These are phyloP conservation scores for Saturnia japonica DNA, from an alignment of 2,888 invertebrate genomes.

Conservation along the genomic window DNA sequence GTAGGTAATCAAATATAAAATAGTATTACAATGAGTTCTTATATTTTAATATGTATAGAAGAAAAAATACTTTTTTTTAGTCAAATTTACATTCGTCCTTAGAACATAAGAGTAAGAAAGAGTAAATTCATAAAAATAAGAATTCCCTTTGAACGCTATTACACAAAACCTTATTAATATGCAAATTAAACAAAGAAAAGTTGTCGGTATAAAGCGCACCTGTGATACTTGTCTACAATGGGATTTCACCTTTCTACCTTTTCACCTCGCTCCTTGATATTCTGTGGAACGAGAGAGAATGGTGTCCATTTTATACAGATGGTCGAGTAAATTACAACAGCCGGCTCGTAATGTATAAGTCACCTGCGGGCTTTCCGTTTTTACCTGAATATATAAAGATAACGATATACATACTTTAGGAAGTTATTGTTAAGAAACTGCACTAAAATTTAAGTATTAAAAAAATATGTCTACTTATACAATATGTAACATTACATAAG, in stretches of 20 bases:
- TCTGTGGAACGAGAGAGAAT: slow-evolving; percentile 32
- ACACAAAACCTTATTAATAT: slow-evolving; percentile 48
- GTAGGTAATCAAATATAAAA: too few species aligned
- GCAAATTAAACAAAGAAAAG: slow-evolving; percentile 47
- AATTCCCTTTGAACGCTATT: neutral
- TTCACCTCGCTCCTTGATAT: slow-evolving; percentile 31
- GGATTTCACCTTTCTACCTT: slow-evolving; percentile 38
- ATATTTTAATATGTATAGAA: too few species aligned
- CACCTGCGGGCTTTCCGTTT: slow-evolving; percentile 31
- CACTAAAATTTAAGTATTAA: neutral
- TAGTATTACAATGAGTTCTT: too few species aligned
- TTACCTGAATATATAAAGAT: slow-evolving; percentile 30
- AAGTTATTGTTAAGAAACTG: neutral
- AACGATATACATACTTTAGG: neutral
- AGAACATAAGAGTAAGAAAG: too few species aligned
- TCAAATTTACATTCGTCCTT: too few species aligned
- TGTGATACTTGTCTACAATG: slow-evolving; percentile 42
- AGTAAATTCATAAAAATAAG: neutral
- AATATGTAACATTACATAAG: too few species aligned
- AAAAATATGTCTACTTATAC: neutral
- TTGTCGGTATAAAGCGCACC: slow-evolving; percentile 42
- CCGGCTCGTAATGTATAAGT: slow-evolving; percentile 29
- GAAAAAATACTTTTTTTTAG: too few species aligned
- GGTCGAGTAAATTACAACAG: slow-evolving; percentile 38
- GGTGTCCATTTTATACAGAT: slow-evolving; percentile 46